Conservation (phyloP, 2,113 vertebrate genomes). For the Gasterosteus nipponicus region DNA sequence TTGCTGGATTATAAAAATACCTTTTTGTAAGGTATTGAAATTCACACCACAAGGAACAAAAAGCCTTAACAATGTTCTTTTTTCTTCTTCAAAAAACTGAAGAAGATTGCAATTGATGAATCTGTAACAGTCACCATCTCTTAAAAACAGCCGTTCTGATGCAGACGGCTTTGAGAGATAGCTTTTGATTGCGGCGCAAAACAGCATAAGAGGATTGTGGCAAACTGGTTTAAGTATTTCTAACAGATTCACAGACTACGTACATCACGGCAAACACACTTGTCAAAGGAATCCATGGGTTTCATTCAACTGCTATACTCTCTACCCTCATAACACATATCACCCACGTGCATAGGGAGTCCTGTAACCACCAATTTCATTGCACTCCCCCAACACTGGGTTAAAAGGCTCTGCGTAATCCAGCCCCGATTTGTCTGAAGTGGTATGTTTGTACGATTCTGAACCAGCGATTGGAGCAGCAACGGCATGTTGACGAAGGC, state of each 20-base stretch:
- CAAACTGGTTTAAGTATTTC: background rate
- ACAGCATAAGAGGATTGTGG: constrained; percentile 9
- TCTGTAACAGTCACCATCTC: background rate
- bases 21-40: background rate
- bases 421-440: constrained; percentile 15
- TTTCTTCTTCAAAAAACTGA: background rate
- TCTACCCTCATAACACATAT: background rate
- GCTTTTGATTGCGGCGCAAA: background rate
- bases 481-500: constrained; percentile 50
- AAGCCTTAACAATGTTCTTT: background rate
- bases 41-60: background rate
- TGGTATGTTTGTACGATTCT: constrained; percentile 44
- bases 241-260: background rate
- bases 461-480: constrained; percentile 45
- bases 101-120: background rate
- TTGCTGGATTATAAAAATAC: background rate
- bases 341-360: background rate
- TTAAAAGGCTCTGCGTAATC: constrained; percentile 42
- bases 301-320: background rate
- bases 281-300: background rate
- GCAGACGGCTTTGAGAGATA: constrained; percentile 9
- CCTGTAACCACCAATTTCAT: constrained; percentile 11
- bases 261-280: background rate
- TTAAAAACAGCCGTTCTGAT: background rate
- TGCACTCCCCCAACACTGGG: constrained; percentile 8